Conservation (phyloP, 2,113 vertebrate genomes). For the Gallinago jamesoni region DNA sequence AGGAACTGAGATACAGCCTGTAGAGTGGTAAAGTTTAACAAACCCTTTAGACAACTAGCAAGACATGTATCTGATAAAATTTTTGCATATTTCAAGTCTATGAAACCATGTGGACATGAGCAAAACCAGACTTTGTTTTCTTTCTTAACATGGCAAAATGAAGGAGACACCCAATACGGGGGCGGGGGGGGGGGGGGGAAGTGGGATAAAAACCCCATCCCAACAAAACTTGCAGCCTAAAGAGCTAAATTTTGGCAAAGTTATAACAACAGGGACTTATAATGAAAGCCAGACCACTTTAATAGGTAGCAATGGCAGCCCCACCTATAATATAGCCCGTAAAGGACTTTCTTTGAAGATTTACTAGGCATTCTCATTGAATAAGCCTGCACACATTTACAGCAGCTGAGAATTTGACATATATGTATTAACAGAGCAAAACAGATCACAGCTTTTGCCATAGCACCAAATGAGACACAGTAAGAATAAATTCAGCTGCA, state of each 20-base stretch:
- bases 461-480: neutral
- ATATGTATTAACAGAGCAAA: neutral
- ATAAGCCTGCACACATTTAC: conserved; percentile 16
- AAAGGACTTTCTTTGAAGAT: conserved; percentile 50
- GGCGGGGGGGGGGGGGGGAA: too few species aligned
- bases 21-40: neutral
- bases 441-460: neutral
- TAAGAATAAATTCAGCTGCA: neutral
- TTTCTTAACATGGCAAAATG: neutral
- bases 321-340: neutral
- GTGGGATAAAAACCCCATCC: neutral
- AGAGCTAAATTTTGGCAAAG: neutral
- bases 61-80: neutral
- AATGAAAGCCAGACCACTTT: conserved; percentile 47
- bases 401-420: conserved; percentile 38
- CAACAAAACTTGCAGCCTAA: neutral
- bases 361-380: neutral
- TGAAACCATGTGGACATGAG: neutral
- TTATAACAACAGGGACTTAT: neutral
- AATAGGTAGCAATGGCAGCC: conserved; percentile 25
- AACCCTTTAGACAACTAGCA: neutral
- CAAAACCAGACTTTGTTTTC: neutral
- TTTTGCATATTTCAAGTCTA: neutral
- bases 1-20: neutral
- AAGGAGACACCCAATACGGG: neutral